Base-by-base conservation (phyloP, 2,888 invertebrate species). In the Rhorus exstirpatorius region DNA sequence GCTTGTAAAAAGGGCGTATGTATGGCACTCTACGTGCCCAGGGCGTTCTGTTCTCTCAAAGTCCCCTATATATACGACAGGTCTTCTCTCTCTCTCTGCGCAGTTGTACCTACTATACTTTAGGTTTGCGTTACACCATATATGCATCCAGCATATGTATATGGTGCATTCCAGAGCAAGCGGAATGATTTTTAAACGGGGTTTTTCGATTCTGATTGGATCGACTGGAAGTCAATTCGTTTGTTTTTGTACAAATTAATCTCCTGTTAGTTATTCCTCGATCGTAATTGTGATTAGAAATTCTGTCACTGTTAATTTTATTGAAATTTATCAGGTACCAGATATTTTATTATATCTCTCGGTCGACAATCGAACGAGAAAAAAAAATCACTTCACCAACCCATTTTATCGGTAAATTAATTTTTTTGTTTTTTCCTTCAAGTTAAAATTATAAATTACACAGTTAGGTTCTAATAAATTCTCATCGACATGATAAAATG, bases 1-100 rank as follows among this genome's bases (percentile, higher is more conserved):
- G 24, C 44, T 19, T 14, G 61, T n/a, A 38, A 38, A 38, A 38
- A 63, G 80, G 75, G 63, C 68, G 53, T 70, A 79, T 76, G 78
- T 78, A 79, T 63, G 72, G 80, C 72, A 76, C 76, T 60, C 44
- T 76, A 75, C 81, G 74, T 81, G 80, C 81, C 79, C 35, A 63
- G 38, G 74, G 79, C 79, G 38, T 79, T 14, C 49, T 67, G 74
- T 74, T 80, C 75, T 58, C 55, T 70, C 21, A 19, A 68, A 21
- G 31, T 26, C 14, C 53, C 68, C 38, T 21, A 8, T 6, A 12
- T 14, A 55, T 19, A 26, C 51, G 68, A 68, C 51, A 51, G n/a
- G 35, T 38, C 24, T 63, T 41, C 41, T 44, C 24, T n/a, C 31
- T 10, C 41, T 17, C 14, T 67, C n/a, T n/a, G n/a, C n/a, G 35